Conservation (phyloP, 2,888 invertebrate species). For the Meganola albula region DNA sequence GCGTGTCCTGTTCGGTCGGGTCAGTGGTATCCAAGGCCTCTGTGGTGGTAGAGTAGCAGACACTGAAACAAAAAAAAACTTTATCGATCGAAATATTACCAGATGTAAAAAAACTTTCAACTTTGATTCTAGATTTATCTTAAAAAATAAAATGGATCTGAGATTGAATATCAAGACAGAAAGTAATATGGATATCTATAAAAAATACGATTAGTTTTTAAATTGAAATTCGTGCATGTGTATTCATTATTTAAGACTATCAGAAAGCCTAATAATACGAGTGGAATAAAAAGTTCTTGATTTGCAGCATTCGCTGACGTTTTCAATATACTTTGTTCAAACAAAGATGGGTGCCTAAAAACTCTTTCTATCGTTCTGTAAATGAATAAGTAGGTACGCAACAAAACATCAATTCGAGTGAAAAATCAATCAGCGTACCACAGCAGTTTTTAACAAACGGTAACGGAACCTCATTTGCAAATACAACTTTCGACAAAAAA, state of each 20-base stretch:
- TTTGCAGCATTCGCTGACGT: slow-evolving; percentile 27
- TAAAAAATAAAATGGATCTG: slow-evolving; percentile 17
- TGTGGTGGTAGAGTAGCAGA: slow-evolving; percentile 93
- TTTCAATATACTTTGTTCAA: slow-evolving; percentile 32
- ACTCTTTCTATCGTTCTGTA: slow-evolving; percentile 37
- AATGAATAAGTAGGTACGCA: slow-evolving; percentile 32
- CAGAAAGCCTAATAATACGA: slow-evolving; percentile 23
- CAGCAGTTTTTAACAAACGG: slow-evolving; percentile 37
- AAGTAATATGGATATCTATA: slow-evolving; percentile 20
- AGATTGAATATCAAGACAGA: slow-evolving; percentile 13
- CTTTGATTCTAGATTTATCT: slow-evolving; percentile 13
- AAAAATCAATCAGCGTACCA: slow-evolving; percentile 34
- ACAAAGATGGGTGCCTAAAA: slow-evolving; percentile 37
- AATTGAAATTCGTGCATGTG: slow-evolving; percentile 31
- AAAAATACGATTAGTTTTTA: slow-evolving; percentile 22
- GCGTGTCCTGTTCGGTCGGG: slow-evolving; percentile 91
- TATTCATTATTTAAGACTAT: slow-evolving; percentile 24
- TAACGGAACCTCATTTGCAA: slow-evolving; percentile 42
- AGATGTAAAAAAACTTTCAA: slow-evolving; percentile 7
- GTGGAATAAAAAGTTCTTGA: slow-evolving; percentile 29
- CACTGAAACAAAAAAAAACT: slow-evolving; percentile 83
- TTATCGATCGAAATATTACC: slow-evolving; percentile 19
- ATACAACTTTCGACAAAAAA: slow-evolving; percentile 37
- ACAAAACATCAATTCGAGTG: slow-evolving; percentile 36
- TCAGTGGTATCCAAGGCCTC: slow-evolving; percentile 96